Evolutionary conservation across 1,140 invertebrate genomes (phyloP), one percentile per base, ranked within the genome.

Genomic region (Diorhabda elongata): DNA sequence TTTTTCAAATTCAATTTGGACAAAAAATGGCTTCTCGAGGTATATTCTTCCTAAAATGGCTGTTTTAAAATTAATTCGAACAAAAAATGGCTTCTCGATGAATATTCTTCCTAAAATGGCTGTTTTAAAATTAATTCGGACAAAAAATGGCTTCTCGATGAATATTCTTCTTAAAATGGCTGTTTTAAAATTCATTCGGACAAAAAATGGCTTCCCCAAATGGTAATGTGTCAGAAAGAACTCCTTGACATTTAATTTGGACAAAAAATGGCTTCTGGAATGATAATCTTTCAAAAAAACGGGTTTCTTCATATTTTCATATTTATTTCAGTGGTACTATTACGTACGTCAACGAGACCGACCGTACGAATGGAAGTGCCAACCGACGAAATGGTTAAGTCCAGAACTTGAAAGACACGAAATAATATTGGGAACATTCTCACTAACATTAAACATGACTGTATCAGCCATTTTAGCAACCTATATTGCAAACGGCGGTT

Each of bases 351-450:
- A 86, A 77, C 77, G 86, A 0, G 83, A 89, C 73, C 71, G 78
- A 3, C 78, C 90, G 0, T 80, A 88, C 56, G 85, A 89, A 71
- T 92, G 90, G 90, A 92, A 92, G 80, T 88, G 90, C 70, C 90
- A 92, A 73, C 90, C 90, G 0, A 83, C 84, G 7, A 89, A 89
- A 72, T 91, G 87, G 85, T 72, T 91, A 2, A 80, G 85, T 1
- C 85, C 87, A 2, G 86, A 90, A 61, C 75, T 90, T 45, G 89
- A 91, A 77, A 81, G 84, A 9, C 87, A 91, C 71, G 89, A 90
- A 78, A 89, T 92, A 56, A 82, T 89, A 58, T 71, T 88, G 3
- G 90, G 90, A 3, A 85, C 84, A 0, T 58, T 86, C 0, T 87
- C 87, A 2, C 80, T 92, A 5, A 68, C 88, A 3, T 66, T 88